Conservation (phyloP, 2,888 invertebrate genomes). For the Nemotelus pantherinus region DNA sequence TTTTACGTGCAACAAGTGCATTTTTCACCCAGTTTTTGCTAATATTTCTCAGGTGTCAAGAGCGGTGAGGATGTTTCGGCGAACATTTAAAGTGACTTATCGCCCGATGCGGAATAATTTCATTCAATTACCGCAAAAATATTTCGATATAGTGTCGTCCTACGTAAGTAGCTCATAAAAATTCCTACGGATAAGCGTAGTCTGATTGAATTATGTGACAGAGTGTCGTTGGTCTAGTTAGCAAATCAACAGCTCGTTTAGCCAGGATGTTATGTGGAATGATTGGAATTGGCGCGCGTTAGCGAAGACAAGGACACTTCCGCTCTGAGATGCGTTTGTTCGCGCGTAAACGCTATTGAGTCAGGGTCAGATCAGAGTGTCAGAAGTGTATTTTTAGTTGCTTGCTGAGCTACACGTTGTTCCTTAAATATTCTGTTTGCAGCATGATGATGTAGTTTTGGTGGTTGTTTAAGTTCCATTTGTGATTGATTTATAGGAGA, state of each 20-base stretch:
- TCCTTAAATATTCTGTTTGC: too few species aligned
- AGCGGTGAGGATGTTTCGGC: conserved; percentile 58
- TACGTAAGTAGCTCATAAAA: conserved; percentile 60
- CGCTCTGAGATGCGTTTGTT: background rate
- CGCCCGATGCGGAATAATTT: conserved; percentile 63
- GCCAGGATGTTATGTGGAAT: background rate
- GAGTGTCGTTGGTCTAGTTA: too few species aligned
- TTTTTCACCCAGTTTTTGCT: background rate
- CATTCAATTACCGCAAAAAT: conserved; percentile 61
- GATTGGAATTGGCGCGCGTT: background rate
- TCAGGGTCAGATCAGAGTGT: conserved; percentile 3
- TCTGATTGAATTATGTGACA: too few species aligned
- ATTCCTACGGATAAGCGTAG: too few species aligned
- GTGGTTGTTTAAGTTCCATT: background rate
- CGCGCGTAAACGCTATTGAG: background rate
- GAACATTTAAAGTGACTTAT: conserved; percentile 63
- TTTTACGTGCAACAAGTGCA: background rate
- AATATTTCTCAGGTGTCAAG: background rate
- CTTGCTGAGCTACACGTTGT: background rate
- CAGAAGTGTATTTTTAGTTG: background rate
- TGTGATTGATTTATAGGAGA: conserved; percentile 57
- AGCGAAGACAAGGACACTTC: background rate
- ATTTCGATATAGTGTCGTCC: conserved; percentile 62
- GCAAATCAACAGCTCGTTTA: background rate
- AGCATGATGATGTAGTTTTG: background rate